Evolutionary conservation across 2,113 vertebrate genomes (phyloP), one percentile per base, ranked within the genome.

Genomic region (Crypturellus undulatus): DNA sequence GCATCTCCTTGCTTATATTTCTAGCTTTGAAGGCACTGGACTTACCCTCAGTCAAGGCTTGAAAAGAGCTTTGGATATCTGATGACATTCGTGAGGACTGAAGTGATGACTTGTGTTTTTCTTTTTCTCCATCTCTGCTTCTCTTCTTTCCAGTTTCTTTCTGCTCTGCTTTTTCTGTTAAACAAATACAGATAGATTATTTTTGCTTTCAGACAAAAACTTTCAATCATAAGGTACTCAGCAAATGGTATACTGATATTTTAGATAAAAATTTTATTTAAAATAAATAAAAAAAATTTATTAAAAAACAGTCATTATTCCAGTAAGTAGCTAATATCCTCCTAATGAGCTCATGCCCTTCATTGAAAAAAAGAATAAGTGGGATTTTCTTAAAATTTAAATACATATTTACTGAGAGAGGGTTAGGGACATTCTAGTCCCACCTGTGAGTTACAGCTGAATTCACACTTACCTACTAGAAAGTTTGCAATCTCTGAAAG

Each of bases 131-230:
- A 58, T 98, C 96, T 96, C 84, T 98, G 76, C 16, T 97, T 90
- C 79, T 98, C 86, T 97, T 98, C 97, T 98, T 98, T 68, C 93
- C 96, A 22, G 43, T 32, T 80, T 98, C 98, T 96, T 94, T 98
- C 75, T 79, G 49, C 65, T 98, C 98, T 91, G 91, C 3, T 89
- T 97, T 98, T 51, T 98, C 96, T 97, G 81, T 87, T 49, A 95
- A 49, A 68, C 54, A 95, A 97, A 96, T 79, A 89, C 80, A 84
- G n/a, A 85, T 32, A 24, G 85, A 30, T 38, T 32, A 62, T 36
- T 54, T 75, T 87, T 71, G 7, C 68, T 93, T 80, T 45, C n/a
- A 59, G 75, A n/a, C 78, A 89, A 67, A 87, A 86, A 65, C 6
- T 87, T 91, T 64, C 52, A 71, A 32, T 43, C 54, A 82, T 30